Evolutionary conservation across 2,113 vertebrate species (phyloP).

Genomic region (Hepsetus odoe): DNA sequence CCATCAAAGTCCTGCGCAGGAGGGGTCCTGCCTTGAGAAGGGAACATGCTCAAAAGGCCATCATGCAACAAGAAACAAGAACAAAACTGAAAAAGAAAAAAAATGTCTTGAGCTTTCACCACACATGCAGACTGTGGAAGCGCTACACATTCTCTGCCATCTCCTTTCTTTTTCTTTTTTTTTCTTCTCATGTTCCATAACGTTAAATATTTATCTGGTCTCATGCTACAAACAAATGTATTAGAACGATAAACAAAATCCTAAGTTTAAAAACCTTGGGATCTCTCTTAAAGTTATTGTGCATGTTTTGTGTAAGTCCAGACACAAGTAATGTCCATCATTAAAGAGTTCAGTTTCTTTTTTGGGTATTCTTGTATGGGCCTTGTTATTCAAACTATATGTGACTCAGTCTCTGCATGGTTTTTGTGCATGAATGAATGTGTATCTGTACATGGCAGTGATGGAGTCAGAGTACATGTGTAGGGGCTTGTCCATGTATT

Average conservation of each 20-base stretch:
- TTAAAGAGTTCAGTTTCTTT: constrained; percentile 5
- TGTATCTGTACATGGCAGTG: constrained; percentile 49
- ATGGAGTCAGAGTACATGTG: constrained; percentile 12
- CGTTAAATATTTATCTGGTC: neutral
- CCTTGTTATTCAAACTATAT: neutral
- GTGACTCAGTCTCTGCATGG: neutral
- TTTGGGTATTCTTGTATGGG: constrained; percentile 21
- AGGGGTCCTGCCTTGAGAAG: neutral
- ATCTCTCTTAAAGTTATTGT: neutral
- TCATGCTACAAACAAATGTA: constrained; percentile 52
- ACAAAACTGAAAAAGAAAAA: neutral
- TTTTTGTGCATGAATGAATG: constrained; percentile 17
- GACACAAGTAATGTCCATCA: neutral
- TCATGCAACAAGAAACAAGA: constrained; percentile 32
- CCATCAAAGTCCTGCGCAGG: neutral
- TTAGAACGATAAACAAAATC: constrained; percentile 26
- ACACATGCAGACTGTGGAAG: constrained; percentile 41
- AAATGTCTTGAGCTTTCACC: constrained; percentile 24
- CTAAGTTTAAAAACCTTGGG: neutral
- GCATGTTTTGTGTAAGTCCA: neutral
- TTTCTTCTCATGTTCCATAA: constrained; percentile 5
- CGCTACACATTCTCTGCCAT: constrained; percentile 33
- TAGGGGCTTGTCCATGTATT: neutral
- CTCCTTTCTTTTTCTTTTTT: neutral
- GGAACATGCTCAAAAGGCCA: constrained; percentile 24